These are phyloP conservation scores for Xylocampa areola DNA, from an alignment of 2,888 invertebrate genomes.

Conservation along the genomic window DNA sequence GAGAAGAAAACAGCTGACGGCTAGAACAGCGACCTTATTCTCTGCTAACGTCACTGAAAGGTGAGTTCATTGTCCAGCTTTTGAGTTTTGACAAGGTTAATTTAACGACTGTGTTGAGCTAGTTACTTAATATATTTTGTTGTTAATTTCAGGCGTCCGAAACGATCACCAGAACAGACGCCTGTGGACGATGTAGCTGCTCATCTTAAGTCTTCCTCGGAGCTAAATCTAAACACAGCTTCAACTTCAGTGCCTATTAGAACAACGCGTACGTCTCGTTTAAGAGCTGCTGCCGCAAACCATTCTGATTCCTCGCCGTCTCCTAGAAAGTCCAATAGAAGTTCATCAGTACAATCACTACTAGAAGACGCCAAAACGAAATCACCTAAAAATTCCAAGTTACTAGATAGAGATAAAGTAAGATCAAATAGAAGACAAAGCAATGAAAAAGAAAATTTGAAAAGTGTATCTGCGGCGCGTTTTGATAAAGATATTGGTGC, in stretches of 20 bases:
- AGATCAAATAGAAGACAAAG: conserved; percentile 74
- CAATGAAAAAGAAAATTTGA: conserved; percentile 81
- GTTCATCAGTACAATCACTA: conserved; percentile 83
- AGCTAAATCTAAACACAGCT: conserved; percentile 82
- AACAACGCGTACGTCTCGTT: conserved; percentile 92
- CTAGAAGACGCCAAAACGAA: conserved; percentile 80
- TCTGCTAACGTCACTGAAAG: conserved; percentile 91
- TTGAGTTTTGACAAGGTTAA: background rate
- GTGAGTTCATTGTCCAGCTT: conserved; percentile 59
- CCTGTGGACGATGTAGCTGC: conserved; percentile 76
- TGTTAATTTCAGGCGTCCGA: conserved; percentile 79
- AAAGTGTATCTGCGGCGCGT: conserved; percentile 70
- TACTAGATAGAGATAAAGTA: conserved; percentile 84
- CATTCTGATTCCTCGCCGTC: conserved; percentile 74
- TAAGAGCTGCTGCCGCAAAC: conserved; percentile 91
- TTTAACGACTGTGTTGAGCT: background rate
- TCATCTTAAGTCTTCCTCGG: conserved; percentile 85
- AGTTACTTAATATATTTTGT: conserved; percentile 21
- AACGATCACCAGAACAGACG: conserved; percentile 71
- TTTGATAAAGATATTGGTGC: conserved; percentile 85
- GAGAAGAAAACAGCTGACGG: conserved; percentile 91
- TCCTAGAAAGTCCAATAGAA: conserved; percentile 79
- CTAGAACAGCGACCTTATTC: conserved; percentile 90
- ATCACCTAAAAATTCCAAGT: conserved; percentile 76
- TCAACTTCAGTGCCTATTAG: conserved; percentile 90